Evolutionary conservation across 1,140 invertebrate genomes (phyloP).

Genomic region (Oreohelix idahoensis): DNA sequence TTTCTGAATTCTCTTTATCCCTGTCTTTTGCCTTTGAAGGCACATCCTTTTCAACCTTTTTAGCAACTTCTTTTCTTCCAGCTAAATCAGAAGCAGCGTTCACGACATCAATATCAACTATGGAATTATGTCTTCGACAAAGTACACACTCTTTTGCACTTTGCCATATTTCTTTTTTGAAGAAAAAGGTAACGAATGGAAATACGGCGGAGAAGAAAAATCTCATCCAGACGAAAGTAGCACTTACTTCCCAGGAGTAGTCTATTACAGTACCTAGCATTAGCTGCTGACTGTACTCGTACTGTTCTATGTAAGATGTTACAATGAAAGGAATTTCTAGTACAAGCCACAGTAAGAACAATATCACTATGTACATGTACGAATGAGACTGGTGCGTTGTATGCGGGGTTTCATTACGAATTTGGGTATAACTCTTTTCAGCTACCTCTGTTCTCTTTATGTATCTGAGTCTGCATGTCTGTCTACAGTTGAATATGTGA

Average conservation of each 20-base stretch:
- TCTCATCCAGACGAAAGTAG: slow-evolving; percentile 63
- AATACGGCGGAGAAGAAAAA: slow-evolving; percentile 61
- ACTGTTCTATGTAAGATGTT: slow-evolving; percentile 58
- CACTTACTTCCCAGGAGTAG: slow-evolving; percentile 57
- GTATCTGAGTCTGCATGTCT: slow-evolving; percentile 47
- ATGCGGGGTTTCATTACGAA: slow-evolving; percentile 29
- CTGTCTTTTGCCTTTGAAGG: slow-evolving; percentile 32
- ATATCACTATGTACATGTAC: slow-evolving; percentile 51
- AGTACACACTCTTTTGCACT: slow-evolving; percentile 61
- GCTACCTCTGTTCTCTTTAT: slow-evolving; percentile 41
- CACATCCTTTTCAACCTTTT: not conserved
- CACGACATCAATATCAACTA: slow-evolving; percentile 58
- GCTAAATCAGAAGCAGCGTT: slow-evolving; percentile 39
- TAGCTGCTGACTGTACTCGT: slow-evolving; percentile 51
- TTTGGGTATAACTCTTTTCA: slow-evolving; percentile 58
- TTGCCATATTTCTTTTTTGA: slow-evolving; percentile 66
- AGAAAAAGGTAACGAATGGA: slow-evolving; percentile 59
- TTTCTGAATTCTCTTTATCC: slow-evolving; percentile 33
- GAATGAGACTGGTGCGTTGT: slow-evolving; percentile 52
- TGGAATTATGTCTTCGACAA: slow-evolving; percentile 64
- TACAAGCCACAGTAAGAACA: slow-evolving; percentile 61
- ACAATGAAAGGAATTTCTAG: slow-evolving; percentile 59
- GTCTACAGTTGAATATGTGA: slow-evolving; percentile 55
- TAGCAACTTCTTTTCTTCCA: not conserved
- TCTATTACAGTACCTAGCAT: slow-evolving; percentile 38